Percentiles rank a stretch among this genome's conserved stretches.
phyloP scores from a whole-genome alignment of 2,888 invertebrate species.

The Cephus pulcher region DNA sequence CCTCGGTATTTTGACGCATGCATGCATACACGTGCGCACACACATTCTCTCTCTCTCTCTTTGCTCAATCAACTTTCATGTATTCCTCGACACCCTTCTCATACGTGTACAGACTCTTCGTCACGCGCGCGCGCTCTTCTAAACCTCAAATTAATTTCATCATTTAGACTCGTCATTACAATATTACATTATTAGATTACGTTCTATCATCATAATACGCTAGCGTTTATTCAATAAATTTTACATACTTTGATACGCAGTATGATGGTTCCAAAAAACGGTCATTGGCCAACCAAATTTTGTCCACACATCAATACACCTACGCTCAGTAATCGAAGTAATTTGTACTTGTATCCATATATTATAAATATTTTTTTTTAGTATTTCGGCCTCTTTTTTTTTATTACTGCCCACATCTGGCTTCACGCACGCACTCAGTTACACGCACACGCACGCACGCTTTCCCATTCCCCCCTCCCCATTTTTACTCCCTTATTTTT shows the following conservation, averaged over 20 bases:
- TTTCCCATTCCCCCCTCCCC: constrained; percentile 16
- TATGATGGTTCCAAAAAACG: constrained; percentile 67
- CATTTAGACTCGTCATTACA: constrained; percentile 67
- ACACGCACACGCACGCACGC: constrained; percentile 30
- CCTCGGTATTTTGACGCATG: neutral
- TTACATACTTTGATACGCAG: constrained; percentile 67
- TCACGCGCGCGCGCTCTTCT: constrained; percentile 55
- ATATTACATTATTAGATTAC: constrained; percentile 67
- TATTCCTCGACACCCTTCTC: neutral
- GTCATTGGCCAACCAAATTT: constrained; percentile 67
- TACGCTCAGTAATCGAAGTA: constrained; percentile 67
- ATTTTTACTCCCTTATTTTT: constrained; percentile 21
- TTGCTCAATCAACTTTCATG: neutral
- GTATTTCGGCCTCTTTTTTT: constrained; percentile 58
- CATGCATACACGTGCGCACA: constrained; percentile 10
- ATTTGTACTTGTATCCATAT: constrained; percentile 68
- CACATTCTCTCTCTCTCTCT: constrained; percentile 53
- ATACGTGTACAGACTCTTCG: neutral
- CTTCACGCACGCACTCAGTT: constrained; percentile 19
- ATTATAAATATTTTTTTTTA: constrained; percentile 65
- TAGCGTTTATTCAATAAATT: constrained; percentile 67
- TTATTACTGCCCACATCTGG: constrained; percentile 24
- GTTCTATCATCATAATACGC: constrained; percentile 66
- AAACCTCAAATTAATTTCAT: constrained; percentile 65
- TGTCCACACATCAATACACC: constrained; percentile 67